Conservation (phyloP, 2,113 vertebrate species). For the Tachysurus vachellii region DNA sequence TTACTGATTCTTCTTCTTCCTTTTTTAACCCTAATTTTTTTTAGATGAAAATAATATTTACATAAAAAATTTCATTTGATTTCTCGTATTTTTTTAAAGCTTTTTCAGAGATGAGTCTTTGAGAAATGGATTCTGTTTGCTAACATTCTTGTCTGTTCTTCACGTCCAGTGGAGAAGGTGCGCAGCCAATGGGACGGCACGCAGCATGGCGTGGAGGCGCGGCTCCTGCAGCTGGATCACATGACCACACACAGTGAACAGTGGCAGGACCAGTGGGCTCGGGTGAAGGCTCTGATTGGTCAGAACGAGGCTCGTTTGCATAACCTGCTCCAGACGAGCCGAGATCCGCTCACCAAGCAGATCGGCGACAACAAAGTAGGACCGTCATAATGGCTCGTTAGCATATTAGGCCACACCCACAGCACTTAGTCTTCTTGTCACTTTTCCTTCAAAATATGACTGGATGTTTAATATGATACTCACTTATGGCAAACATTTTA, state of each 20-base stretch:
- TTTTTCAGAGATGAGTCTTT: too few species aligned
- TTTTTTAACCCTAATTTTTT: neutral
- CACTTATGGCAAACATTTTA: neutral
- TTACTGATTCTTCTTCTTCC: neutral
- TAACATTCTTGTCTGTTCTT: neutral
- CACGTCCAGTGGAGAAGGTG: conserved; percentile 84
- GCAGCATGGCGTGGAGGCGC: conserved; percentile 83
- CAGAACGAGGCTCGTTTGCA: conserved; percentile 81
- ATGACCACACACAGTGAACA: conserved; percentile 87
- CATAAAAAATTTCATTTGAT: too few species aligned
- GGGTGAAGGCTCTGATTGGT: conserved; percentile 82
- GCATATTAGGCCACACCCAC: neutral
- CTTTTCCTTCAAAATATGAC: neutral
- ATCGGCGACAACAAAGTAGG: conserved; percentile 85
- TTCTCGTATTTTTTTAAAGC: too few species aligned
- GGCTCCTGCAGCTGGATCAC: conserved; percentile 86
- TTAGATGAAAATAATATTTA: too few species aligned
- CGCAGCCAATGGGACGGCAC: conserved; percentile 92
- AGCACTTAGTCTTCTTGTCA: neutral
- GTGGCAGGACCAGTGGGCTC: conserved; percentile 85
- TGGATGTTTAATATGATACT: neutral
- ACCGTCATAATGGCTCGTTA: neutral
- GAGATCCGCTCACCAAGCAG: conserved; percentile 83
- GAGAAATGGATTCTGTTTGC: neutral
- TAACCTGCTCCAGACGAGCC: conserved; percentile 76